These are phyloP conservation scores for Apodemus sylvaticus DNA, from an alignment of 2,113 vertebrate species.

Conservation along the genomic window DNA sequence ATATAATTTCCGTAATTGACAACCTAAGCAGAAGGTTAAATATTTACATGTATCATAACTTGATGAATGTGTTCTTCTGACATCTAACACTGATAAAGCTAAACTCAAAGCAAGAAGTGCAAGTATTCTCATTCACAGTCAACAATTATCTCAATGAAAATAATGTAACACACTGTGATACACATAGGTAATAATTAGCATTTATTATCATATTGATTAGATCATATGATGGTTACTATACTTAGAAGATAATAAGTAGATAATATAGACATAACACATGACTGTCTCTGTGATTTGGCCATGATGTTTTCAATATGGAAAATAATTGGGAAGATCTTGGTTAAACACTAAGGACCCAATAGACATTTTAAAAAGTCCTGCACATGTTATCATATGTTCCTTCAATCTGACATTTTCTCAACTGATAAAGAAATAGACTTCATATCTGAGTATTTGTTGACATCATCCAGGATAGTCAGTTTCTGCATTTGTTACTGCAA, in stretches of 20 bases:
- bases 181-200: background rate
- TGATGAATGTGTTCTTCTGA: background rate
- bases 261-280: background rate
- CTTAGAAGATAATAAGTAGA: background rate
- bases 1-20: conserved; percentile 18
- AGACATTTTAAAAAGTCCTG: background rate
- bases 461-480: background rate
- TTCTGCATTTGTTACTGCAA: background rate
- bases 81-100: background rate
- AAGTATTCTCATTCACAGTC: conserved; percentile 29
- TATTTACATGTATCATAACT: background rate
- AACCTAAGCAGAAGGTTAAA: background rate
- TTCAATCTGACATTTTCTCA: background rate
- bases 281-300: background rate
- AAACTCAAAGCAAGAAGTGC: conserved; percentile 30
- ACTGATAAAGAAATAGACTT: background rate
- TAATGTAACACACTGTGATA: background rate
- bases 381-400: background rate
- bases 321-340: background rate
- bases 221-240: background rate
- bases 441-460: background rate
- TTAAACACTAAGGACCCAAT: background rate
- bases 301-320: background rate
- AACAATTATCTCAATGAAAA: background rate
- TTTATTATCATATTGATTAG: background rate